These are phyloP conservation scores for Dichetophora obliterata DNA, from an alignment of 2,888 invertebrate genomes.

Conservation along the genomic window DNA sequence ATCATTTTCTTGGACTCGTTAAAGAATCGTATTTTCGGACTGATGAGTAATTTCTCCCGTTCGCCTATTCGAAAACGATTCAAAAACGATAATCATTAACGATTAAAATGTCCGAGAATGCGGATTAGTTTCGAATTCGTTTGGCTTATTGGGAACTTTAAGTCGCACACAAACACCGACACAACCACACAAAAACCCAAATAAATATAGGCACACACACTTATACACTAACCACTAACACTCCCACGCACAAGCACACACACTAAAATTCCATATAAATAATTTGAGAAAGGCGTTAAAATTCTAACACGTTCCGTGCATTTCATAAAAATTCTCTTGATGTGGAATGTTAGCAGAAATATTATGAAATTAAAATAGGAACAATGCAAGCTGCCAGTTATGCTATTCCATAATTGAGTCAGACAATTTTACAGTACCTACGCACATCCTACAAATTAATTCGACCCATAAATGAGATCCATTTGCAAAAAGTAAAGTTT, in stretches of 20 bases:
- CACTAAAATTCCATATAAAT: not conserved
- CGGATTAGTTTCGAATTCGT: too few species aligned
- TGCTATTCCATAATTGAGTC: conserved; percentile 5
- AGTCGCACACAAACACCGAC: conserved; percentile 29
- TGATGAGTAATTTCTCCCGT: too few species aligned
- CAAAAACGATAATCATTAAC: too few species aligned
- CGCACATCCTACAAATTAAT: not conserved
- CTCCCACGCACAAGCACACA: not conserved
- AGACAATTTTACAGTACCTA: not conserved
- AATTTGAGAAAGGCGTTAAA: conserved; percentile 13
- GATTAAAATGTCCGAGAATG: too few species aligned
- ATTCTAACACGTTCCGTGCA: conserved; percentile 42
- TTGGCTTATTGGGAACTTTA: too few species aligned
- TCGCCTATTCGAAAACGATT: too few species aligned
- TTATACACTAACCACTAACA: too few species aligned
- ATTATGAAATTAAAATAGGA: conserved; percentile 18
- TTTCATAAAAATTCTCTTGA: conserved; percentile 38
- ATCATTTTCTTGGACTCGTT: too few species aligned
- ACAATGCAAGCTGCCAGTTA: conserved; percentile 24
- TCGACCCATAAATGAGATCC: not conserved
- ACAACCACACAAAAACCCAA: not conserved
- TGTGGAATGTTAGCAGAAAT: conserved; percentile 34
- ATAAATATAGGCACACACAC: not conserved
- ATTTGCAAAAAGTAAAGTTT: not conserved
- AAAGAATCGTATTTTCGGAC: too few species aligned